Evolutionary conservation across 2,888 invertebrate species (phyloP).

Genomic region (Alsophila aescularia): DNA sequence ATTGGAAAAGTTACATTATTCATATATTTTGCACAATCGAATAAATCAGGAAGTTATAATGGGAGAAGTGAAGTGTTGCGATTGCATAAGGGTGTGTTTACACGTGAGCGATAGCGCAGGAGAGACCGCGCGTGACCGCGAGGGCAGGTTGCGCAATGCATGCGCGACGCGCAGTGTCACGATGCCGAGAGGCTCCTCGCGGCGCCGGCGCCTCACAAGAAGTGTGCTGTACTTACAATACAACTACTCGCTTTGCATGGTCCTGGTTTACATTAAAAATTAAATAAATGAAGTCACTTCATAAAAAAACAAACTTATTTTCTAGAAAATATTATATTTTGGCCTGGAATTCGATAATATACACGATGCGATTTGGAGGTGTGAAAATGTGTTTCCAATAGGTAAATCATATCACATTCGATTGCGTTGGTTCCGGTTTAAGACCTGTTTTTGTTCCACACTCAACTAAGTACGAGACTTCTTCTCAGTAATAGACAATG

Average conservation of each 20-base stretch:
- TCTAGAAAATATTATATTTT: no score
- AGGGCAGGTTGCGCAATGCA: constrained; percentile 60
- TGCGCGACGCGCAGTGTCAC: constrained; percentile 58
- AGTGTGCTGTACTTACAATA: no score
- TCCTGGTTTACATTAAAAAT: no score
- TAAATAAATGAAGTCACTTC: no score
- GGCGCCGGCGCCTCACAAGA: no score
- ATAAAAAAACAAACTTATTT: no score
- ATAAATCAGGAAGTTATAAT: background rate
- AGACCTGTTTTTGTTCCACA: constrained; percentile 2
- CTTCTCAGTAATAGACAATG: constrained; percentile 2
- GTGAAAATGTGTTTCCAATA: background rate
- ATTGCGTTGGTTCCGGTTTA: constrained; percentile 23
- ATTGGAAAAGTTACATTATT: background rate
- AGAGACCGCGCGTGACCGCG: constrained; percentile 58
- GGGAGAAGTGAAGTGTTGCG: background rate
- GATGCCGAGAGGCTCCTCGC: background rate
- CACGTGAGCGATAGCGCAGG: constrained; percentile 18
- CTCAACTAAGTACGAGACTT: background rate
- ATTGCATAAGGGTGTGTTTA: constrained; percentile 44
- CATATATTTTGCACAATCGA: background rate
- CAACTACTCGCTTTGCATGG: no score
- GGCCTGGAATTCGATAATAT: no score
- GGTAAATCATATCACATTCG: constrained; percentile 12
- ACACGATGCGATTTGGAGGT: no score